phyloP scores from a whole-genome alignment of 2,797 vertebrate species.

The Eulemur coronatus region DNA sequence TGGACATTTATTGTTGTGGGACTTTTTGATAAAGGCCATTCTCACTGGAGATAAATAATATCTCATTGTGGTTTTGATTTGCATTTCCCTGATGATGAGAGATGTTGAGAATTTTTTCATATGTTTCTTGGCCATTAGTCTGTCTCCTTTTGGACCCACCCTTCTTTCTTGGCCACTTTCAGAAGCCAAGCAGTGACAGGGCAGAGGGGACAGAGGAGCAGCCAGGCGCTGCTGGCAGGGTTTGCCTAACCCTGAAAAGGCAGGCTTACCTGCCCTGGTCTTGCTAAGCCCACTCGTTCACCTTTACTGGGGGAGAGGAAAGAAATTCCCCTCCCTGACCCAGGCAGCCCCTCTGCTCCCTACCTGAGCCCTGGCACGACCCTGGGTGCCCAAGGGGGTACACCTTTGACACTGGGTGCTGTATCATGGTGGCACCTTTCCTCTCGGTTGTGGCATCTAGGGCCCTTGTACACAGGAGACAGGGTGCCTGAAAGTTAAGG shows the following conservation, averaged over 20 bases:
- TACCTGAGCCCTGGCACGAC: not conserved
- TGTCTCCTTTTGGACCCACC: no score
- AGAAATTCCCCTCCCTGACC: constrained; percentile 12
- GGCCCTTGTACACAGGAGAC: not conserved
- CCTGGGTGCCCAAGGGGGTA: not conserved
- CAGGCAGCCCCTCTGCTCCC: not conserved
- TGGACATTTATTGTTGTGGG: no score
- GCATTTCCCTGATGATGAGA: no score
- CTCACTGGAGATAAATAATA: no score
- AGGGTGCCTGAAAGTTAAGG: not conserved
- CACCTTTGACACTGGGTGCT: not conserved
- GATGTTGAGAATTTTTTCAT: no score
- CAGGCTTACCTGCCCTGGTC: not conserved
- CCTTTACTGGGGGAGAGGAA: not conserved
- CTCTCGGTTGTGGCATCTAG: not conserved
- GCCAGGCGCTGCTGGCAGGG: not conserved
- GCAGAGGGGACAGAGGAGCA: not conserved
- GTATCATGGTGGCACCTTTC: not conserved
- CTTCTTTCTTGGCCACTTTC: not conserved
- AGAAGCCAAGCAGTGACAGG: not conserved
- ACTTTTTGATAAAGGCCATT: no score
- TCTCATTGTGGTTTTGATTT: no score
- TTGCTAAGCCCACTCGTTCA: not conserved
- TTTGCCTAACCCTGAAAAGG: constrained; percentile 13
- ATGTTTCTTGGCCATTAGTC: no score